Conservation (phyloP, 2,113 vertebrate genomes). For the Gracilinanus agilis region DNA sequence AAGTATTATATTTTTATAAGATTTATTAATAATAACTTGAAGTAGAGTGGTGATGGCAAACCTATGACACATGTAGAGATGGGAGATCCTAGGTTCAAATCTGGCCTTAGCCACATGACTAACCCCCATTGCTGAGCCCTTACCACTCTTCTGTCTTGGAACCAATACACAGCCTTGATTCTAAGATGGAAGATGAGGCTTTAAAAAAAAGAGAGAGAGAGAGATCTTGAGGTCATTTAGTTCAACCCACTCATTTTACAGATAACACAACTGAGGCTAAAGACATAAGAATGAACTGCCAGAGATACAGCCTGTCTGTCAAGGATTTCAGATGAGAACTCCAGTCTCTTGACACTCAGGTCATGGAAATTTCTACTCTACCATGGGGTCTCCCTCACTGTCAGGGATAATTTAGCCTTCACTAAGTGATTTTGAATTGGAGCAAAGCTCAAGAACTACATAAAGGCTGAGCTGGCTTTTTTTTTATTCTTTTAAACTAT, state of each 20-base stretch:
- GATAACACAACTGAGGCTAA: background rate
- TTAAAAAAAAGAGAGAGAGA: too few relatives aligned
- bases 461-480: conserved; percentile 67
- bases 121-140: too few relatives aligned
- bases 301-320: too few relatives aligned
- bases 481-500: conserved; percentile 70
- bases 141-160: too few relatives aligned
- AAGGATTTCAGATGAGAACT: background rate
- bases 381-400: background rate
- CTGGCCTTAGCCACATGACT: too few relatives aligned
- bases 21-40: too few relatives aligned
- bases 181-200: too few relatives aligned
- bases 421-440: conserved; percentile 16
- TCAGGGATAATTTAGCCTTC: conserved; percentile 24
- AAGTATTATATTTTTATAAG: too few relatives aligned
- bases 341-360: background rate
- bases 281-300: background rate
- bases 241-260: background rate
- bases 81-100: too few relatives aligned
- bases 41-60: too few relatives aligned
- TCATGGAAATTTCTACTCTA: background rate
- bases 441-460: conserved; percentile 6
- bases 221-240: background rate
- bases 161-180: too few relatives aligned
- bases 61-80: too few relatives aligned